Evolutionary conservation across 2,113 vertebrate species (phyloP).

Genomic region (Neofelis nebulosa): DNA sequence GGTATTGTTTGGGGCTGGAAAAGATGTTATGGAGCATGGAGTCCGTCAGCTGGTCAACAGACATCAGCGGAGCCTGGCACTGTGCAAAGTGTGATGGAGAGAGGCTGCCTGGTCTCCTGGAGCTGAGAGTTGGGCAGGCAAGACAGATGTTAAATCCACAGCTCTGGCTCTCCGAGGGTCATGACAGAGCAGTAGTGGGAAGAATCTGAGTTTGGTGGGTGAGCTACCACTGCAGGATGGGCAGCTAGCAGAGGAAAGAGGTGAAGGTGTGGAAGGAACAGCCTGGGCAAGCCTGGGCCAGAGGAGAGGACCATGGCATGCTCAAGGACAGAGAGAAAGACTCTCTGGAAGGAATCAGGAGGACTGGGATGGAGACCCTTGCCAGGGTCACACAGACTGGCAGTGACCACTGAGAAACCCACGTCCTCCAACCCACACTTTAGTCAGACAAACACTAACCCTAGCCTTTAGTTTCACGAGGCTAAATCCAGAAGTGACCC

Average conservation of each 20-base stretch:
- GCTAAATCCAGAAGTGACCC: not conserved
- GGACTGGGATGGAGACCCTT: not conserved
- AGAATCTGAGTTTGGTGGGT: not conserved
- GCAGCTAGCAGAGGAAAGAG: not conserved
- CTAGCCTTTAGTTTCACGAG: not conserved
- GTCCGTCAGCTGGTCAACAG: not conserved
- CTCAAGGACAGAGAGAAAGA: not conserved
- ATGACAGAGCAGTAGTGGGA: no score
- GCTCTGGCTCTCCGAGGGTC: not conserved
- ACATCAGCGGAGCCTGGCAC: not conserved
- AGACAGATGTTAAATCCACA: not conserved
- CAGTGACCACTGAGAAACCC: not conserved
- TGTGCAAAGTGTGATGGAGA: not conserved
- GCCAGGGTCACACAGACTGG: not conserved
- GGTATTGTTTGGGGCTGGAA: not conserved
- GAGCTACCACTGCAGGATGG: accelerated
- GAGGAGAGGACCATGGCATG: not conserved
- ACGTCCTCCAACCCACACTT: not conserved
- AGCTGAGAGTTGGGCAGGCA: not conserved
- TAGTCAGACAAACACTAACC: not conserved
- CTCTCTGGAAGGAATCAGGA: no score
- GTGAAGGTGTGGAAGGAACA: not conserved
- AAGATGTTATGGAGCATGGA: not conserved
- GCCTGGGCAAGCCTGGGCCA: not conserved
- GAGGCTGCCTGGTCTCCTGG: not conserved